These are phyloP conservation scores for Arge pagana DNA, from an alignment of 2,888 invertebrate species.

Conservation along the genomic window DNA sequence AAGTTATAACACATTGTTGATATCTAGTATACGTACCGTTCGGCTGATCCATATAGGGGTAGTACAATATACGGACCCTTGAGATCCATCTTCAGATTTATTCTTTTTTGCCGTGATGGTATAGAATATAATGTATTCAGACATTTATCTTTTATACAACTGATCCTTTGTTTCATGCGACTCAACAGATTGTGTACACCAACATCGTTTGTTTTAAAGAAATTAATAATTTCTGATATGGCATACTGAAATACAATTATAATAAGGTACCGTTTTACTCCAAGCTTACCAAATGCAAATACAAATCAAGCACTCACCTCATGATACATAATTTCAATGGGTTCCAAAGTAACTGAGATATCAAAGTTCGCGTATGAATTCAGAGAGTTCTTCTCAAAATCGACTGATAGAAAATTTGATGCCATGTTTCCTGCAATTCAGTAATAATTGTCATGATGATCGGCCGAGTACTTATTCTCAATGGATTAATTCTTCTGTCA, in stretches of 20 bases:
- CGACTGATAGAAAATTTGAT: slow-evolving; percentile 73
- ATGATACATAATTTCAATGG: slow-evolving; percentile 77
- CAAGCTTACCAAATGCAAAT: slow-evolving; percentile 7
- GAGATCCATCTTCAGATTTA: slow-evolving; percentile 74
- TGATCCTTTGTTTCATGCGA: slow-evolving; percentile 42
- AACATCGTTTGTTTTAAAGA: slow-evolving; percentile 67
- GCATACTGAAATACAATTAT: slow-evolving; percentile 65
- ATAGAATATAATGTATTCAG: slow-evolving; percentile 60
- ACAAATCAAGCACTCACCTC: slow-evolving; percentile 62
- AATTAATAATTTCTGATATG: slow-evolving; percentile 71
- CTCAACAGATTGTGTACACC: slow-evolving; percentile 57
- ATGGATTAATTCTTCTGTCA: background rate
- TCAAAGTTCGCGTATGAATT: slow-evolving; percentile 71
- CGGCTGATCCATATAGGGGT: slow-evolving; percentile 73
- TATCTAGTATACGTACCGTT: slow-evolving; percentile 61
- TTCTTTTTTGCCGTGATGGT: slow-evolving; percentile 64
- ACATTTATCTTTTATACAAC: slow-evolving; percentile 54
- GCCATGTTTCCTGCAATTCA: slow-evolving; percentile 64
- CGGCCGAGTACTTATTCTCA: background rate
- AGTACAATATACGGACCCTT: slow-evolving; percentile 77
- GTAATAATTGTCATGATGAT: slow-evolving; percentile 50
- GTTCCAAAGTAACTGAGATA: slow-evolving; percentile 70
- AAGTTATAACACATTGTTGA: background rate
- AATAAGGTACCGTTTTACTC: too few species aligned
- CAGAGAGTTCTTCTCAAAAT: slow-evolving; percentile 73